Percentiles rank a stretch among this genome's conserved stretches.
These are phyloP conservation scores for Protobothrops flavoviridis DNA, from an alignment of 2,113 vertebrate genomes.

Conservation along the genomic window DNA sequence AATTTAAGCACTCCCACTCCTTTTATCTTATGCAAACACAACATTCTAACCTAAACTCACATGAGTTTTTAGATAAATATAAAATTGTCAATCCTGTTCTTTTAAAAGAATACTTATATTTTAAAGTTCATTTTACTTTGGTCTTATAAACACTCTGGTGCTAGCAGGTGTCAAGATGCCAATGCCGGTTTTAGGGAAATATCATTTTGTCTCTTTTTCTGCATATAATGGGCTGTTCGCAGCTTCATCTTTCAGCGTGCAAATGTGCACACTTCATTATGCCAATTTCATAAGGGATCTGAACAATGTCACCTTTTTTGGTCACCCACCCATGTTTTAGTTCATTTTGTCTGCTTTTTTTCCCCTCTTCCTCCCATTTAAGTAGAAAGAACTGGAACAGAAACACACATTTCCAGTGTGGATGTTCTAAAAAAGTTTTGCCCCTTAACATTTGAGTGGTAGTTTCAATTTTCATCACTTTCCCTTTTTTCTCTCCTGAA, in stretches of 20 bases:
- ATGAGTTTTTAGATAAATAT: not conserved
- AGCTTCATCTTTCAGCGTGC: not conserved
- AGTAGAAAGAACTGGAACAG: not conserved
- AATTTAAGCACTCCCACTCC: not conserved
- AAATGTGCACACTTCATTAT: not conserved
- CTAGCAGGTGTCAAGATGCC: not conserved
- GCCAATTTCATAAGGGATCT: not conserved
- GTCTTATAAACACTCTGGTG: not conserved
- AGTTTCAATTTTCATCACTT: not conserved
- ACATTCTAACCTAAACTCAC: not conserved
- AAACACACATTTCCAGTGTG: not conserved
- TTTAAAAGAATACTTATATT: not conserved
- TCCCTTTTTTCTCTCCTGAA: not conserved
- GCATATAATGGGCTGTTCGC: not conserved
- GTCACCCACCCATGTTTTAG: not conserved
- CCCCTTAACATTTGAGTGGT: not conserved
- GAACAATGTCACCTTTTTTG: not conserved
- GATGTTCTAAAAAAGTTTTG: not conserved
- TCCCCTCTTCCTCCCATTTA: not conserved
- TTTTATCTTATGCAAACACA: not conserved
- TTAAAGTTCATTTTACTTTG: not conserved
- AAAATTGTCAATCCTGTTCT: not conserved
- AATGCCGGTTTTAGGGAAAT: not conserved
- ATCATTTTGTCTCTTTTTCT: not conserved
- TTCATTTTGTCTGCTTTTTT: not conserved